phyloP scores from a whole-genome alignment of 2,888 invertebrate species.

The Harmothoe impar region DNA sequence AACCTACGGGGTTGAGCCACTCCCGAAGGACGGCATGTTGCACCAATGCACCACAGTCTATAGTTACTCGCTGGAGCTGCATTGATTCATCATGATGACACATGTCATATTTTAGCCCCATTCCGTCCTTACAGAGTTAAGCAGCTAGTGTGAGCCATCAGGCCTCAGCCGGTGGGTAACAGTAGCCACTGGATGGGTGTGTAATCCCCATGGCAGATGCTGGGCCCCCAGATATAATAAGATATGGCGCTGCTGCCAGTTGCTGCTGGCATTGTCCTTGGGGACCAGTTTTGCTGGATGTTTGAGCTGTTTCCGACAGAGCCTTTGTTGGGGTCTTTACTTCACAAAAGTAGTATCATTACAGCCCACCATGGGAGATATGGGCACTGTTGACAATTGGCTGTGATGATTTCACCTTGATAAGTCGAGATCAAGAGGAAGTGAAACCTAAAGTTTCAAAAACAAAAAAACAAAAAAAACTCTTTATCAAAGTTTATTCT shows the following conservation, averaged over 20 bases:
- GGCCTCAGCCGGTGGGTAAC: background rate
- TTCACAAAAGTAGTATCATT: constrained; percentile 6
- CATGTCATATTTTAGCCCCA: no score
- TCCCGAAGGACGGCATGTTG: no score
- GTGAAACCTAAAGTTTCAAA: no score
- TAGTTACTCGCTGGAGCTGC: no score
- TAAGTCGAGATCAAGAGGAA: background rate
- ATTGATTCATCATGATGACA: no score
- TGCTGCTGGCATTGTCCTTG: background rate
- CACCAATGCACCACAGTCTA: no score
- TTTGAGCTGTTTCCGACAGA: background rate
- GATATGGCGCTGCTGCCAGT: constrained; percentile 15
- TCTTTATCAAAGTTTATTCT: background rate
- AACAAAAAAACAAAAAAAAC: no score
- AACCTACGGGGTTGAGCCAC: no score
- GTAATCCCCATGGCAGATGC: constrained; percentile 32
- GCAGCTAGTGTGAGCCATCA: background rate
- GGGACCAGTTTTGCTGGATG: background rate
- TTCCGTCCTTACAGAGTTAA: no score
- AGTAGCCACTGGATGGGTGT: background rate
- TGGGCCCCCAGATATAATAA: background rate
- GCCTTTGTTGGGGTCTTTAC: background rate
- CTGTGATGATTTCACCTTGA: background rate
- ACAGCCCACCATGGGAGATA: background rate
- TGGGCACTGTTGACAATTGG: background rate